Base-by-base conservation (phyloP, 1,140 invertebrate species). In the Cydia fagiglandana region DNA sequence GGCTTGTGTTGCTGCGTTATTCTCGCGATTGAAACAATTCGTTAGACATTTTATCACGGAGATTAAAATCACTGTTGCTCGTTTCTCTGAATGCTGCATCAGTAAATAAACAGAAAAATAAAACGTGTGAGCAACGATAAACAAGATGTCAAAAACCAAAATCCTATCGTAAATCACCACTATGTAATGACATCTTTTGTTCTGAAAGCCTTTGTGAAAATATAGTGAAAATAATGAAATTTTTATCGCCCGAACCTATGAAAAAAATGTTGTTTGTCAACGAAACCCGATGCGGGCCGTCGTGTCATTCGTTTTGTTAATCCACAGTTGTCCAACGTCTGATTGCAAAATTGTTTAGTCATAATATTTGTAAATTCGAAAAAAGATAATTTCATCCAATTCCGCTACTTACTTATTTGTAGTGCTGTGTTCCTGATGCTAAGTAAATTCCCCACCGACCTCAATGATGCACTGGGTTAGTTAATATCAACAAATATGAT, bases 181-280 rank as follows among this genome's bases (percentile, higher is more conserved):
- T 70, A 70, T 70, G 66, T 38, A 70, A 70, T 70, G 66, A 45
- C 66, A 70, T 70, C 34, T 76, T 73, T 68, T 73, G 34, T 73
- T 68, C n/a, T 12, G 17, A 68, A 79, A 73, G 24, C 38, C 7
- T 76, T 75, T 73, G 73, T 75, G 28, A 20, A 70, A 34, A 76
- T 64, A 45, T 70, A 17, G 9, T 30, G 66, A 53, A 78, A 76
- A 76, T 78, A 77, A 76, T 76, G 68, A 75, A 73, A 64, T 76
- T 79, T 77, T 77, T 77, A 78, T 78, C 77, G 73, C 66, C 9
- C 2, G n/a, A n/a, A 47, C 75, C 64, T 74, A 68, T 53, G 74
- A 78, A 75, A 79, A 81, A 78, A 76, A 61, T n/a, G 77, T 79
- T 79, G 78, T 79, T 77, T 78, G 76, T 47, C 73, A 28, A 30